phyloP scores from a whole-genome alignment of 1,140 invertebrate genomes.

The Bombus ignitus region DNA sequence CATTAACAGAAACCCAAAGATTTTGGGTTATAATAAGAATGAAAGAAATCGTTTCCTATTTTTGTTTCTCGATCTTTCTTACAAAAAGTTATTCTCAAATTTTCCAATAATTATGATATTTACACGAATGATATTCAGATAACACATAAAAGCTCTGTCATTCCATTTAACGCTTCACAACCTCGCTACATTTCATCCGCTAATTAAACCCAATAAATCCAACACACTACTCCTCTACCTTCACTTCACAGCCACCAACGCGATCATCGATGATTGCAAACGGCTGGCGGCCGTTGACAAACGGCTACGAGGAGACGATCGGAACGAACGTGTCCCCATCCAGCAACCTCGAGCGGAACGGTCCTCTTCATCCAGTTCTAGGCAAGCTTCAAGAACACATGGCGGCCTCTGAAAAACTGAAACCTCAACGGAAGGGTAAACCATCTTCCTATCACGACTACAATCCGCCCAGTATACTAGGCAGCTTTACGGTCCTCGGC shows the following conservation, averaged over 20 bases:
- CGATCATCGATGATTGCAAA: conserved; percentile 76
- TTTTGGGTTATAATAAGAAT: no score
- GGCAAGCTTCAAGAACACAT: conserved; percentile 78
- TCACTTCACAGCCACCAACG: conserved; percentile 60
- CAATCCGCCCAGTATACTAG: conserved; percentile 80
- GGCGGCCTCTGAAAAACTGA: conserved; percentile 72
- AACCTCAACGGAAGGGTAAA: conserved; percentile 69
- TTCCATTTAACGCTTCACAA: no score
- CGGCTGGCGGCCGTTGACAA: conserved; percentile 77
- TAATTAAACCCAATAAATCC: no score
- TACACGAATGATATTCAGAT: no score
- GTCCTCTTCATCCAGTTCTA: conserved; percentile 72
- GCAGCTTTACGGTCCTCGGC: conserved; percentile 80
- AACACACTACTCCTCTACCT: background rate
- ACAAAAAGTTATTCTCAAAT: no score
- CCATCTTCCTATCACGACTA: conserved; percentile 69
- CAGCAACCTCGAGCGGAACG: conserved; percentile 69
- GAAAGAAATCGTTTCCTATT: no score
- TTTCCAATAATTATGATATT: no score
- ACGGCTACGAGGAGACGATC: conserved; percentile 72
- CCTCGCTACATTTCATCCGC: no score
- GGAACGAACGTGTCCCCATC: conserved; percentile 71
- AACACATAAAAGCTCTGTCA: no score
- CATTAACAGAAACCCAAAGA: no score
- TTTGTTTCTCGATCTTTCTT: no score